Percentiles rank a stretch among this genome's conserved stretches.
phyloP scores from a whole-genome alignment of 1,140 invertebrate species.

The Fopius arisanus region DNA sequence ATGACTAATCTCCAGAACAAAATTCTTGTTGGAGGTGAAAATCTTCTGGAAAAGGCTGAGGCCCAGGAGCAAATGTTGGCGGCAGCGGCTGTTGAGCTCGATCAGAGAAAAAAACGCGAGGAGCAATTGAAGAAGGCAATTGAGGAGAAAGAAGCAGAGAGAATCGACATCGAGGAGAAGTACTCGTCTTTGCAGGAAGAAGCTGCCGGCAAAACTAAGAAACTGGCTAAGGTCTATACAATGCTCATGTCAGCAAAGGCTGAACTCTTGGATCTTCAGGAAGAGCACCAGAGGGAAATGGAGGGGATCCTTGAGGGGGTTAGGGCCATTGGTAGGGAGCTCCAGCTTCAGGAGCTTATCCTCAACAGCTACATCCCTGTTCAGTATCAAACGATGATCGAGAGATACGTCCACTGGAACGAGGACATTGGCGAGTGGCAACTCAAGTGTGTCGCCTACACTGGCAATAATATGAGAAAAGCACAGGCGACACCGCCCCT shows the following conservation, averaged over 20 bases:
- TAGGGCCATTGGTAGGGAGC: constrained; percentile 85
- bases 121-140: constrained; percentile 82
- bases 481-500: constrained; percentile 48
- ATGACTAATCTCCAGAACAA: constrained; percentile 92
- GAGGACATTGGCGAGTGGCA: constrained; percentile 99
- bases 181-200: constrained; percentile 95
- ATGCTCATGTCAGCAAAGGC: constrained; percentile 84
- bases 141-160: constrained; percentile 89
- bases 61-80: constrained; percentile 90
- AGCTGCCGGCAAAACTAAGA: constrained; percentile 89
- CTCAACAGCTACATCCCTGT: constrained; percentile 90
- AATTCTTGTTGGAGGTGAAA: constrained; percentile 97
- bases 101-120: constrained; percentile 83
- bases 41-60: constrained; percentile 96
- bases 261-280: constrained; percentile 87
- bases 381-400: constrained; percentile 91
- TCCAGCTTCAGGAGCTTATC: constrained; percentile 89
- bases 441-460: constrained; percentile 96
- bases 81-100: constrained; percentile 89
- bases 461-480: constrained; percentile 97
- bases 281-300: constrained; percentile 96
- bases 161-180: constrained; percentile 95
- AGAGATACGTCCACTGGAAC: constrained; percentile 94
- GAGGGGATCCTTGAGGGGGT: constrained; percentile 94
- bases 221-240: constrained; percentile 87